Evolutionary conservation across 37 sponge, comb jelly and placozoan species (phyloP).

Genomic region (Haliclona indistincta): DNA sequence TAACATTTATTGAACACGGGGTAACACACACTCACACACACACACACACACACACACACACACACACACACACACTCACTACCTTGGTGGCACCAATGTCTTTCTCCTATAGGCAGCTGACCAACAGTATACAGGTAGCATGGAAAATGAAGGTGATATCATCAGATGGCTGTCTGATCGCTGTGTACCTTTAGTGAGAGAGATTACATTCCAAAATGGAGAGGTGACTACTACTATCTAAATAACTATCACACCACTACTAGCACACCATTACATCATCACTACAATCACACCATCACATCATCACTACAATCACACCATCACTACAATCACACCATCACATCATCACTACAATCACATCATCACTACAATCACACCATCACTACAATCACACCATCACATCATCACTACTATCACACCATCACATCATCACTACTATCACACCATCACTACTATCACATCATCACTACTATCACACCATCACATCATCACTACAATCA

Average conservation of each 20-base stretch:
- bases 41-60: too few species aligned
- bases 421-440: too few species aligned
- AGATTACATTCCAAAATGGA: slow-evolving; percentile 98
- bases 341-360: slow-evolving; percentile 1
- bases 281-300: slow-evolving; percentile 10
- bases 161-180: slow-evolving; percentile 63
- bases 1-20: background rate
- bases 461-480: background rate
- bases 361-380: background rate
- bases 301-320: background rate
- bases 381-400: background rate
- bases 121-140: slow-evolving; percentile 23
- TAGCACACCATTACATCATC: slow-evolving; percentile 6
- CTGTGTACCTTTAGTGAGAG: slow-evolving; percentile 93
- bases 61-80: too few species aligned
- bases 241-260: background rate
- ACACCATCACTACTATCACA: background rate
- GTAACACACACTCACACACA: too few species aligned
- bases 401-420: too few species aligned
- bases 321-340: slow-evolving; percentile 6
- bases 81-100: too few species aligned
- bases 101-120: slow-evolving; percentile 5
- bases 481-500: slow-evolving; percentile 1
- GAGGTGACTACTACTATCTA: slow-evolving; percentile 61
- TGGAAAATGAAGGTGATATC: slow-evolving; percentile 7